Conservation (phyloP, 2,888 invertebrate species). For the Dasysyrphus albostriatus region DNA sequence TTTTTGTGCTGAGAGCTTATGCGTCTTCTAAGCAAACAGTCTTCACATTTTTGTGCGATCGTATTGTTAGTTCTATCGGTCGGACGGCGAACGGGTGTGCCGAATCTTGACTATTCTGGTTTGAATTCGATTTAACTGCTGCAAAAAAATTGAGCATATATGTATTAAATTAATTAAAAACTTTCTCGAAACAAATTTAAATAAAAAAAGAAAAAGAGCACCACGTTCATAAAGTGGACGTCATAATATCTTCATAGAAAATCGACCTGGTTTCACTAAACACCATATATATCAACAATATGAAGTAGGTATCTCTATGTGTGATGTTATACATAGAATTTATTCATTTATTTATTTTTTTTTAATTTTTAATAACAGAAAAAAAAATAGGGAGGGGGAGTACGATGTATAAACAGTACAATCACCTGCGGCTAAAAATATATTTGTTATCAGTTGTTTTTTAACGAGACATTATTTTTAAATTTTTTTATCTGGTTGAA, state of each 20-base stretch:
- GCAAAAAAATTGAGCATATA: conserved; percentile 10
- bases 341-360: too few relatives aligned
- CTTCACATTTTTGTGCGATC: conserved; percentile 44
- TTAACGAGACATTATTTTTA: background rate
- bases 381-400: background rate
- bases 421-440: conserved; percentile 46
- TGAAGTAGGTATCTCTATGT: conserved; percentile 39
- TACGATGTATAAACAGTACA: background rate
- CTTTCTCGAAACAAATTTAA: background rate
- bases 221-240: conserved; percentile 3
- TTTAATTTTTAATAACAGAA: background rate
- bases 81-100: conserved; percentile 37
- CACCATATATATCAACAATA: conserved; percentile 31
- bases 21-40: conserved; percentile 38
- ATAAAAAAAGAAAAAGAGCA: background rate
- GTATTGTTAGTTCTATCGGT: conserved; percentile 25
- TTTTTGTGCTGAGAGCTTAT: conserved; percentile 16
- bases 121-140: conserved; percentile 15
- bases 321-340: too few relatives aligned
- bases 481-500: too few relatives aligned
- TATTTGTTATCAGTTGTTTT: conserved; percentile 59
- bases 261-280: conserved; percentile 30
- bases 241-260: conserved; percentile 3
- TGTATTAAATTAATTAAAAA: conserved; percentile 14
- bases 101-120: conserved; percentile 18